Evolutionary conservation across 2,113 vertebrate genomes (phyloP).

Genomic region (Python bivittatus): DNA sequence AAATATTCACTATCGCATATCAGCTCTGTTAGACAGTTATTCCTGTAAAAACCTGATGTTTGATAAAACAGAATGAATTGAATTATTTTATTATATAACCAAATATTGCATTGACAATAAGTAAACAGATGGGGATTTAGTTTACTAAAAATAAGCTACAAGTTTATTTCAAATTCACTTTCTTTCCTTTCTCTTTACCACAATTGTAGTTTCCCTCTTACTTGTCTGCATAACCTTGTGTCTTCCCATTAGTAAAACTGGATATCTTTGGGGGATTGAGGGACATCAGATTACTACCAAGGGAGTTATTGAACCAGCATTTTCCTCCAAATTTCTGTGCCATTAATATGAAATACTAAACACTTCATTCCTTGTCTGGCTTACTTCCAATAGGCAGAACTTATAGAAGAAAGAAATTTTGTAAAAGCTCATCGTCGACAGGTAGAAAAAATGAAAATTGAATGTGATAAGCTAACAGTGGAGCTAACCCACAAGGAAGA

Average conservation of each 20-base stretch:
- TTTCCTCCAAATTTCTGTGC: background rate
- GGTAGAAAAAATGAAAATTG: constrained; percentile 87
- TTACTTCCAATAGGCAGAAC: constrained; percentile 76
- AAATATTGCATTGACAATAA: background rate
- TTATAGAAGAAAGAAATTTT: constrained; percentile 79
- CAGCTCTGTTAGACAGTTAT: background rate
- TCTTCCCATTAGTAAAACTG: background rate
- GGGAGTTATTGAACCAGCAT: background rate
- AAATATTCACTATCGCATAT: background rate
- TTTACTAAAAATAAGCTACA: background rate
- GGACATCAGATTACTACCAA: background rate
- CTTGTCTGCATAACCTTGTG: background rate
- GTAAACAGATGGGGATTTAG: background rate
- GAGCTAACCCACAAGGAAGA: constrained; percentile 80
- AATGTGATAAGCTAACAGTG: constrained; percentile 85
- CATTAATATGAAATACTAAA: background rate
- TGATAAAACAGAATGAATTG: background rate
- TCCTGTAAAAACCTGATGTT: background rate
- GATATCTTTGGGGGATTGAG: background rate
- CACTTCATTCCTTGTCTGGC: constrained; percentile 30
- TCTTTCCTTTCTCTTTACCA: background rate
- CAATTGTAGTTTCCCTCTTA: background rate
- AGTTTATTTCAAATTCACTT: background rate
- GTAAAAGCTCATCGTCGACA: constrained; percentile 79
- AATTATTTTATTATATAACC: background rate